Evolutionary conservation across 2,888 invertebrate species (phyloP), one percentile per base, ranked within the genome.

Genomic region (Aspidiotus destructor): DNA sequence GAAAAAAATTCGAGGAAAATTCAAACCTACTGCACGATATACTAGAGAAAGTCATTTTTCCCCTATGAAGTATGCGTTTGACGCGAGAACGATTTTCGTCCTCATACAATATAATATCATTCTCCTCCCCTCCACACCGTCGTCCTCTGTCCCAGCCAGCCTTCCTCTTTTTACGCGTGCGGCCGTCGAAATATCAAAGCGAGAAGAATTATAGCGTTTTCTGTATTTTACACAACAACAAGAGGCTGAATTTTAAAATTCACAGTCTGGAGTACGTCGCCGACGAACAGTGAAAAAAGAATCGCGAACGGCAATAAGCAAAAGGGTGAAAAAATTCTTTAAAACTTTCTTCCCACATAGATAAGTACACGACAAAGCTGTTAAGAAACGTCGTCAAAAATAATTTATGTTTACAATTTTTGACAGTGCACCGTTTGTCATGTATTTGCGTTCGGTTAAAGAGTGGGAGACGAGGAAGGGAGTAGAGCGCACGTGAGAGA

Each of bases 241-340:
- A 48, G 48, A 48, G 48, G 48, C 48, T 48, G 48, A 48, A 48
- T 48, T 48, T 48, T 48, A 48, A 48, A 48, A 48, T 28, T n/a
- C 48, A 48, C 48, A 48, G n/a, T n/a, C 48, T n/a, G 48, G 48
- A 28, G 28, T 48, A n/a, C 48, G 48, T n/a, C 48, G 48, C 48
- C 10, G 48, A 48, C 48, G 11, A n/a, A 28, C 28, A 11, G 2
- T n/a, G 48, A 48, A 48, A 48, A 48, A n/a, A 48, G 48, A 48
- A n/a, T 28, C 28, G 28, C 28, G 28, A 28, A 28, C 5, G 28
- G 28, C 28, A 28, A 28, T 48, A 48, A 13, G 48, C 48, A n/a
- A 48, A n/a, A 48, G n/a, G 28, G 28, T 28, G 28, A 28, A n/a
- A 48, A 48, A 48, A 48, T 48, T 48, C 48, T 48, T 48, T 48